These are phyloP conservation scores for Chrysolina oricalcia DNA, from an alignment of 2,888 invertebrate genomes.

Conservation along the genomic window DNA sequence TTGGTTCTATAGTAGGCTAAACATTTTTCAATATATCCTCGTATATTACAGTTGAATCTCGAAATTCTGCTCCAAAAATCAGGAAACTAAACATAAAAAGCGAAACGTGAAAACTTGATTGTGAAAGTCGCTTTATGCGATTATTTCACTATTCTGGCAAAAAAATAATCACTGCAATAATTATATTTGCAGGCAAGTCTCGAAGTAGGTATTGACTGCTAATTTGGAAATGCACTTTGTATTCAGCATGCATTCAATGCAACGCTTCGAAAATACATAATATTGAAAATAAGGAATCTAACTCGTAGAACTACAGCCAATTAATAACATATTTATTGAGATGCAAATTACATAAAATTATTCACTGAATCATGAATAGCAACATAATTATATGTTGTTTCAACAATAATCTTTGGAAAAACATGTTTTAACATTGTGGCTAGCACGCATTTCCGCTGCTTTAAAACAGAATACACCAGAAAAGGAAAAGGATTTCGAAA, in stretches of 20 bases:
- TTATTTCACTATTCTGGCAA: too few relatives aligned
- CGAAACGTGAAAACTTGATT: too few relatives aligned
- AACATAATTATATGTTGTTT: neutral
- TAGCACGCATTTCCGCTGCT: constrained; percentile 5
- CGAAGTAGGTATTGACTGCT: neutral
- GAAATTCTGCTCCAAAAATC: too few relatives aligned
- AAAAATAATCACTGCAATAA: too few relatives aligned
- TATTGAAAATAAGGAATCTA: neutral
- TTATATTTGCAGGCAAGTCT: neutral
- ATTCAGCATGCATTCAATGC: neutral
- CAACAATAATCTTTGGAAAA: neutral
- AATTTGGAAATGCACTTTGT: neutral
- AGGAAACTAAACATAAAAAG: too few relatives aligned
- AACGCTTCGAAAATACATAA: neutral
- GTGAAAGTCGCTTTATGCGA: too few relatives aligned
- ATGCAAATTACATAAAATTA: constrained; percentile 9
- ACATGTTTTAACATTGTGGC: neutral
- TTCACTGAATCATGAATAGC: neutral
- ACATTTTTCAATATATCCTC: too few relatives aligned
- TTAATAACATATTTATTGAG: neutral
- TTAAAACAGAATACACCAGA: neutral
- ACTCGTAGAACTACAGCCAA: neutral
- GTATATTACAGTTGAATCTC: too few relatives aligned
- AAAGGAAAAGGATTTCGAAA: neutral
- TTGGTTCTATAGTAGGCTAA: too few relatives aligned